These are phyloP conservation scores for Trematocara macrostoma DNA, from an alignment of 2,113 vertebrate species.

Conservation along the genomic window DNA sequence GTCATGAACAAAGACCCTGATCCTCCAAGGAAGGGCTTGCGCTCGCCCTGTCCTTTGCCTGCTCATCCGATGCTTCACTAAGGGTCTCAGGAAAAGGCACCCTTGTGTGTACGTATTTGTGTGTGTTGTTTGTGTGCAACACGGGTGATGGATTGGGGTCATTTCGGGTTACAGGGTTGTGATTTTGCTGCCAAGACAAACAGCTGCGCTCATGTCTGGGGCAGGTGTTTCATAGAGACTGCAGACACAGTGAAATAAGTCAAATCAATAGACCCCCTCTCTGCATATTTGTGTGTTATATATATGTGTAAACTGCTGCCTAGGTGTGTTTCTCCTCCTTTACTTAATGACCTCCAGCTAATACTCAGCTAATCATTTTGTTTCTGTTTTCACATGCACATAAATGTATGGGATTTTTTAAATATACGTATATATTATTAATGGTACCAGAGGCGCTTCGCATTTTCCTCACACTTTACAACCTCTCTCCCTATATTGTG, in stretches of 20 bases:
- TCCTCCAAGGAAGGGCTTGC: not conserved
- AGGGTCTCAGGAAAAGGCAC: conserved; percentile 1
- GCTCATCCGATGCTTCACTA: not conserved
- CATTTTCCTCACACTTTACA: not conserved
- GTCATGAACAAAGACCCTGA: not conserved
- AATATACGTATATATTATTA: conserved; percentile 51
- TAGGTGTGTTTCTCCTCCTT: not conserved
- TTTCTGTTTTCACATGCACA: not conserved
- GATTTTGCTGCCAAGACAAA: conserved; percentile 67
- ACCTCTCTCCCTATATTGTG: not conserved
- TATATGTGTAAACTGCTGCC: not conserved
- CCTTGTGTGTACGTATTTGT: not conserved
- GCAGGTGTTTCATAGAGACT: conserved; percentile 66
- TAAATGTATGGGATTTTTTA: conserved; percentile 31
- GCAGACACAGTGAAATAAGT: conserved; percentile 63
- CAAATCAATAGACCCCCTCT: conserved; percentile 56
- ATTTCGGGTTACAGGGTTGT: conserved; percentile 57
- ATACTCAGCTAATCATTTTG: not conserved
- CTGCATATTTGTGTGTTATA: not conserved
- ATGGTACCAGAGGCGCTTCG: conserved; percentile 71
- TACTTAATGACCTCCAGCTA: conserved; percentile 4
- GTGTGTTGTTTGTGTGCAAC: conserved; percentile 10
- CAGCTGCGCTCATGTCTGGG: conserved; percentile 68
- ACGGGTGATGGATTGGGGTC: conserved; percentile 71
- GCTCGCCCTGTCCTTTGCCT: not conserved